These are phyloP conservation scores for Nymphicus hollandicus DNA, from an alignment of 2,113 vertebrate genomes.

Conservation along the genomic window DNA sequence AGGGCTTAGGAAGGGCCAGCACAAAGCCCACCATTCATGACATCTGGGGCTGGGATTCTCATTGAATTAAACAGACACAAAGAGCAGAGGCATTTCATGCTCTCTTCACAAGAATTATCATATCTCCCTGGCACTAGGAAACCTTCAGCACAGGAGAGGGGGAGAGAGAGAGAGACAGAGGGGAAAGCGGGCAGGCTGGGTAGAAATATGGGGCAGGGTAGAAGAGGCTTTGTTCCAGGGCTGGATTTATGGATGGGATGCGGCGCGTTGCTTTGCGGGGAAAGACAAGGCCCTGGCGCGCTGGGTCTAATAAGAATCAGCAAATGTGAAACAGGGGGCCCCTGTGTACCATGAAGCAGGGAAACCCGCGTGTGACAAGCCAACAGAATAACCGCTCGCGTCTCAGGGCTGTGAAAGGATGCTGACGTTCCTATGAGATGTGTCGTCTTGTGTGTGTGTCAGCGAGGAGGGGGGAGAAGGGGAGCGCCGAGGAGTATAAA, in stretches of 20 bases:
- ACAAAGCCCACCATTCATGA: conserved; percentile 76
- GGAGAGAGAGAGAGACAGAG: conserved; percentile 24
- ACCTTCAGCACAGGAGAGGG: conserved; percentile 55
- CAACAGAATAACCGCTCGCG: conserved; percentile 45
- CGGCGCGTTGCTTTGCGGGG: conserved; percentile 43
- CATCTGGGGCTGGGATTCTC: conserved; percentile 69
- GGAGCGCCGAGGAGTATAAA: conserved; percentile 32
- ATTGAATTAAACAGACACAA: conserved; percentile 77
- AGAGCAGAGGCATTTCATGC: conserved; percentile 74
- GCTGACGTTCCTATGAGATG: conserved; percentile 43
- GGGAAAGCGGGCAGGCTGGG: conserved; percentile 62
- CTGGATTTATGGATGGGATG: conserved; percentile 68
- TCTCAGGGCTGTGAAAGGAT: conserved; percentile 50
- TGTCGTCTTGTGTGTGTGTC: conserved; percentile 57
- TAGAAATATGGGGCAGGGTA: conserved; percentile 66
- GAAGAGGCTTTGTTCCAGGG: conserved; percentile 67
- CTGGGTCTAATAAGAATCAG: conserved; percentile 65
- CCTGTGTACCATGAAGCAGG: conserved; percentile 64
- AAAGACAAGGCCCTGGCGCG: conserved; percentile 43
- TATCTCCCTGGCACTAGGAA: conserved; percentile 71
- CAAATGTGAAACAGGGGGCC: conserved; percentile 62
- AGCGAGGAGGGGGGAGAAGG: conserved; percentile 19
- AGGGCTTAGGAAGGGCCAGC: conserved; percentile 68
- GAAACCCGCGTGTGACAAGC: conserved; percentile 56
- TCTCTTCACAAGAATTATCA: conserved; percentile 73